These are phyloP conservation scores for Ostrea edulis DNA, from an alignment of 1,140 invertebrate genomes.

Conservation along the genomic window DNA sequence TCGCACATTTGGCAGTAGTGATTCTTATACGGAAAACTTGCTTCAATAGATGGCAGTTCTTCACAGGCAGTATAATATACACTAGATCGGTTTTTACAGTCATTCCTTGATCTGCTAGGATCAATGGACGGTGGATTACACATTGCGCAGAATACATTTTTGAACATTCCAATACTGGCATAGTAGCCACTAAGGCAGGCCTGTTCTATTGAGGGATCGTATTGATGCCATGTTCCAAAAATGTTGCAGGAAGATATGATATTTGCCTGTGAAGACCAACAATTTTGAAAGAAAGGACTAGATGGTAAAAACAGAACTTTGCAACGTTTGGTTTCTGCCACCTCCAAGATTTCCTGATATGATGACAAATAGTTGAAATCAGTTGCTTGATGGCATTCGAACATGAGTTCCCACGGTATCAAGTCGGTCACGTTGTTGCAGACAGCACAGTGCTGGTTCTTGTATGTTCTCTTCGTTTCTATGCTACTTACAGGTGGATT, in stretches of 20 bases:
- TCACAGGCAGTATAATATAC: not conserved
- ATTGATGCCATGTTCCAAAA: not conserved
- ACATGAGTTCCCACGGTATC: not conserved
- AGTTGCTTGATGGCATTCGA: not conserved
- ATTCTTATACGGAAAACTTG: slow-evolving; percentile 4
- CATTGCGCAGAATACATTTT: slow-evolving; percentile 16
- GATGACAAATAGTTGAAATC: slow-evolving; percentile 7
- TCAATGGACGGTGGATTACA: not conserved
- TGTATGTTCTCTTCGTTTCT: not conserved
- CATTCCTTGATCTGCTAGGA: not conserved
- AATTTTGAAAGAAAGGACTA: not conserved
- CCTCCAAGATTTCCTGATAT: not conserved
- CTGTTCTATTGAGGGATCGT: not conserved
- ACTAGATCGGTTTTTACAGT: not conserved
- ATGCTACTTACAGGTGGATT: not conserved
- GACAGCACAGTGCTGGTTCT: not conserved
- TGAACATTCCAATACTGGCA: not conserved
- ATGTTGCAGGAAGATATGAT: not conserved
- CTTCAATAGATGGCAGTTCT: not conserved
- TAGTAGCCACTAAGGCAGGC: not conserved
- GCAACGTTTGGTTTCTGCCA: not conserved
- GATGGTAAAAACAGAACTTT: not conserved
- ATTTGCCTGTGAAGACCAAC: not conserved
- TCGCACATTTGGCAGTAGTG: not conserved
- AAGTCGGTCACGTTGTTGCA: not conserved